Conservation (phyloP, 2,113 vertebrate species). For the Dendropsophus ebraccatus region DNA sequence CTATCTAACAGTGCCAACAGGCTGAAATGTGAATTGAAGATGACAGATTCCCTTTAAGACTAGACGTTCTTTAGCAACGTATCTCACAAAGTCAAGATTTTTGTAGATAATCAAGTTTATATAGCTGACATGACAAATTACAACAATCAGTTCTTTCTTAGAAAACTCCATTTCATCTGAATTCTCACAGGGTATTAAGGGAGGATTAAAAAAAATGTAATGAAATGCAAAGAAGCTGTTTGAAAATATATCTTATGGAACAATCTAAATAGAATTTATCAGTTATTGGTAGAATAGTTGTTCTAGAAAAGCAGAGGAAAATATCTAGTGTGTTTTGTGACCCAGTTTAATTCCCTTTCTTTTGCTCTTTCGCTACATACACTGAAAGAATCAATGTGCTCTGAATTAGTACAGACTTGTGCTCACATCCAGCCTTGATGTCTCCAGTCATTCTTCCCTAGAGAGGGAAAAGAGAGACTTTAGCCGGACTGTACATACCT, state of each 20-base stretch:
- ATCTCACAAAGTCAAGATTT: neutral
- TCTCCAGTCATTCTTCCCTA: slow-evolving; percentile 56
- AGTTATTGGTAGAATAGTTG: slow-evolving; percentile 41
- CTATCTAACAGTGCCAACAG: no score
- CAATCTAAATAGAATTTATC: slow-evolving; percentile 14
- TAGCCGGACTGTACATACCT: slow-evolving; percentile 56
- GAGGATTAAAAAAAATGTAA: slow-evolving; percentile 32
- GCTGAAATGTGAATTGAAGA: no score
- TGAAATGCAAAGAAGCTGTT: slow-evolving; percentile 18
- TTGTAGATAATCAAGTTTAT: slow-evolving; percentile 21
- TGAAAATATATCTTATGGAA: slow-evolving; percentile 5
- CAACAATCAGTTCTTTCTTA: slow-evolving; percentile 29
- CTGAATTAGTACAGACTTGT: slow-evolving; percentile 58
- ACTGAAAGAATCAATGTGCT: slow-evolving; percentile 54
- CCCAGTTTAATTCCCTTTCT: slow-evolving; percentile 51
- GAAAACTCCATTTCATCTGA: slow-evolving; percentile 9
- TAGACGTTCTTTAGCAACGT: neutral
- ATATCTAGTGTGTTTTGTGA: slow-evolving; percentile 47
- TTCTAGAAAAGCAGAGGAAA: neutral
- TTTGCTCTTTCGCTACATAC: slow-evolving; percentile 34
- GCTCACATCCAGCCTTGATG: slow-evolving; percentile 57
- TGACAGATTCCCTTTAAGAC: neutral
- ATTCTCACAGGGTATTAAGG: slow-evolving; percentile 36
- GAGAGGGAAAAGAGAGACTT: slow-evolving; percentile 56
- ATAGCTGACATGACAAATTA: slow-evolving; percentile 18